Percentiles rank a stretch among this genome's conserved stretches.
These are phyloP conservation scores for Drosophila nr. medialis DNA, from an alignment of 2,888 invertebrate species.

Conservation along the genomic window DNA sequence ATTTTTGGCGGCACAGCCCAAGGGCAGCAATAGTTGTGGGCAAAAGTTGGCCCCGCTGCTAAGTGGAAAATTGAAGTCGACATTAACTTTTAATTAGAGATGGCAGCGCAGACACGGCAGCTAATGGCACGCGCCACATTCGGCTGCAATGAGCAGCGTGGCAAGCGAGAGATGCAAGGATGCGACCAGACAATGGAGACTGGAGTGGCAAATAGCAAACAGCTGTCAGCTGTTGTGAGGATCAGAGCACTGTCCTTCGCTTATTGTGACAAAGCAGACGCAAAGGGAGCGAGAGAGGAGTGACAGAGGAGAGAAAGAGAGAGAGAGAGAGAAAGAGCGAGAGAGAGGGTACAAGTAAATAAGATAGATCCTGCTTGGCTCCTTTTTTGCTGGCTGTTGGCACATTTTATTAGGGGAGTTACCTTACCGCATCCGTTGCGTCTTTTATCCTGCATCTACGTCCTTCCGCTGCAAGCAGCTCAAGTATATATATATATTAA, in stretches of 20 bases:
- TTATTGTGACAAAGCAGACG: conserved; percentile 45
- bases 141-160: conserved; percentile 22
- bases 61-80: conserved; percentile 44
- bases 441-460: conserved; percentile 59
- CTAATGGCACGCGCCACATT: conserved; percentile 68
- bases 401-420: conserved; percentile 75
- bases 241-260: conserved; percentile 41
- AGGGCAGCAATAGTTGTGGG: conserved; percentile 3
- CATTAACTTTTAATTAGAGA: conserved; percentile 52
- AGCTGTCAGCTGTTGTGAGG: conserved; percentile 77
- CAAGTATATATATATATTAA: not conserved
- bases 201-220: conserved; percentile 37
- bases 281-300: not conserved
- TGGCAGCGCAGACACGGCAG: conserved; percentile 16
- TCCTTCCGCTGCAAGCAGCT: conserved; percentile 55
- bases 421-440: conserved; percentile 70
- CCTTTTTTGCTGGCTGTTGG: conserved; percentile 22
- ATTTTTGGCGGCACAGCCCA: not conserved
- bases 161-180: conserved; percentile 18
- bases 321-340: not conserved
- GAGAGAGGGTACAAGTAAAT: conserved; percentile 14
- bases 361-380: conserved; percentile 59
- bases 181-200: conserved; percentile 11
- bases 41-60: conserved; percentile 15
- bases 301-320: not conserved